A percentile compares a stretch with the other conserved stretches of the same genome.
These are phyloP conservation scores for Eleginops maclovinus DNA, from an alignment of 2,113 vertebrate genomes.

Conservation along the genomic window DNA sequence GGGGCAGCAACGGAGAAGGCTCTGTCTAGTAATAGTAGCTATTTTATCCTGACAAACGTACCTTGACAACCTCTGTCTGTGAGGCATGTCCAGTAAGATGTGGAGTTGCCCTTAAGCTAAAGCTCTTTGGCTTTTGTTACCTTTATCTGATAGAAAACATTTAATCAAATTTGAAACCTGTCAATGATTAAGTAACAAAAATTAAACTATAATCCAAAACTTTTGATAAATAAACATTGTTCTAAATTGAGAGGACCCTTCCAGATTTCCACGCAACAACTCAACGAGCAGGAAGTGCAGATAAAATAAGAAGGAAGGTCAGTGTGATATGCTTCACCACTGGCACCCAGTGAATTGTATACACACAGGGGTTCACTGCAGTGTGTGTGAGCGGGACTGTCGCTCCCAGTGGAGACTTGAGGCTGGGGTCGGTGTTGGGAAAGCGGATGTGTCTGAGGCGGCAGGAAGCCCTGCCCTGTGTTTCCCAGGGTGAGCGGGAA, in stretches of 20 bases:
- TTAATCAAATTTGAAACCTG: neutral
- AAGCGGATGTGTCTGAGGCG: conserved; percentile 80
- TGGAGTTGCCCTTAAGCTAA: neutral
- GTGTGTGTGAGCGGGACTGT: conserved; percentile 34
- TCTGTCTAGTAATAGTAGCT: no score
- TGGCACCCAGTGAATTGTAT: conserved; percentile 8
- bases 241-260: conserved; percentile 16
- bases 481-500: conserved; percentile 78
- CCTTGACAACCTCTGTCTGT: neutral
- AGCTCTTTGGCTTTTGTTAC: neutral
- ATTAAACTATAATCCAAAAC: neutral
- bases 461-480: conserved; percentile 83
- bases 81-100: neutral
- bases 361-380: conserved; percentile 25
- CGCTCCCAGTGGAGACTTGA: conserved; percentile 61
- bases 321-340: neutral
- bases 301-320: conserved; percentile 43
- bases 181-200: neutral
- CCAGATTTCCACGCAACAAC: conserved; percentile 1
- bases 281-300: conserved; percentile 22
- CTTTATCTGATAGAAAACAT: no score
- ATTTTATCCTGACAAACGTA: neutral
- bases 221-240: neutral
- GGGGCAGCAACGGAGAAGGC: no score
- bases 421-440: conserved; percentile 74